Evolutionary conservation across 2,797 vertebrate genomes (phyloP), one percentile per base, ranked within the genome.

Genomic region (Eulemur coronatus): DNA sequence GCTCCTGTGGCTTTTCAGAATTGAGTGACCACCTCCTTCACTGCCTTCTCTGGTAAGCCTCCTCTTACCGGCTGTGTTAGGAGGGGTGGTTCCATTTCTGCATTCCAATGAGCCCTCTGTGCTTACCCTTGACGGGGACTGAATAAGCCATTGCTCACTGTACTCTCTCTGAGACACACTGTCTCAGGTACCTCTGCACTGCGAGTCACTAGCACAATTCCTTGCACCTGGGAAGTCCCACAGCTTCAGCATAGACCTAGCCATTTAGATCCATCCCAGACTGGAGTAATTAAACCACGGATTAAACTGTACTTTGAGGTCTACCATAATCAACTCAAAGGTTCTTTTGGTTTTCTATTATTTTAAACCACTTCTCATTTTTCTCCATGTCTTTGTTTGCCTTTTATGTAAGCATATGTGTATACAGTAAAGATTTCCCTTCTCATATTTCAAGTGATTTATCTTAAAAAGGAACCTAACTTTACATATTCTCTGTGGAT

Each of bases 371-470:
- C 28, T 35, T 86, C 15, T 84, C 13, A 3, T 69, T 89, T 89
- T 30, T 65, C 46, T 65, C 22, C 22, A 24, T 48, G 73, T 89
- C 28, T 20, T 48, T 57, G 20, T 59, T 72, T 50, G 15, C 17
- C 46, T 96, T 79, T 84, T 75, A 33, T 46, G 75, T 41, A 70
- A 65, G 46, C 41, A 11, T 26, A 4, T 43, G 46, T 38, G 3
- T 43, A 22, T 35, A 43, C 8, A 35, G 18, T 28, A 50, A 84
- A 20, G 17, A 84, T 69, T 84, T 89, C 35, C 59, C 82, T 84
- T 46, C 84, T 95, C 46, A 7, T 65, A 55, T 50, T 89, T 88
- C 57, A 70, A 88, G 20, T 55, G 76, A 78, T 90, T 88, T 85
- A 57, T 75, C 80, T 95, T 87, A 38, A 94, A 84, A 95, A 82